Conservation (phyloP, 1,140 invertebrate genomes). For the Calliphora vicina region DNA sequence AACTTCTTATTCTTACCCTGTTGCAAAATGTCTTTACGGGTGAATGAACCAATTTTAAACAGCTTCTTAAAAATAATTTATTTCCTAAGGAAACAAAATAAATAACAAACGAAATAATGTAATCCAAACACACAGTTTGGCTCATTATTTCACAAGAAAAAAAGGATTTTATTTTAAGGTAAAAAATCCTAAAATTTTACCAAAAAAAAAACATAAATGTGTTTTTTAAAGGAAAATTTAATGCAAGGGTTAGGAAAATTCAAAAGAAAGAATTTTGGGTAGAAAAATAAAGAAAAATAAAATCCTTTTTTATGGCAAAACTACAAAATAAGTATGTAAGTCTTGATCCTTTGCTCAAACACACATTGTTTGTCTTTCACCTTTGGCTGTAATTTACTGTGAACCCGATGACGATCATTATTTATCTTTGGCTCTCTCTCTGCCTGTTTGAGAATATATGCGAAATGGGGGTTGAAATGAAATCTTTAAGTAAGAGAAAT, state of each 20-base stretch:
- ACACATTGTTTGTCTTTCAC: slow-evolving; percentile 7
- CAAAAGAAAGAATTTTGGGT: slow-evolving; percentile 5
- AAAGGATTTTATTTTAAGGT: slow-evolving; percentile 48
- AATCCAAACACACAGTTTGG: not conserved
- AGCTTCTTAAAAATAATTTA: slow-evolving; percentile 1
- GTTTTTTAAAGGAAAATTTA: not conserved
- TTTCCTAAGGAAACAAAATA: not conserved
- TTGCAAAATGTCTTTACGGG: slow-evolving; percentile 18
- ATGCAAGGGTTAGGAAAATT: not conserved
- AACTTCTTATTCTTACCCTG: no score
- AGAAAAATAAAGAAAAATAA: not conserved
- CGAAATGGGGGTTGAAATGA: not conserved
- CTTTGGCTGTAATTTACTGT: slow-evolving; percentile 2
- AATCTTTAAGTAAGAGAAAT: slow-evolving; percentile 27
- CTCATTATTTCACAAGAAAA: slow-evolving; percentile 12
- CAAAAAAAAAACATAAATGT: no score
- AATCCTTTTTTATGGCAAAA: not conserved
- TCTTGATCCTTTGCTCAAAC: slow-evolving; percentile 42
- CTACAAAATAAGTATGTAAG: slow-evolving; percentile 41
- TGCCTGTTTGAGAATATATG: not conserved
- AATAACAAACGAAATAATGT: not conserved
- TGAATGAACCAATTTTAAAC: slow-evolving; percentile 18
- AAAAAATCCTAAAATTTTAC: not conserved
- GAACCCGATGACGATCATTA: slow-evolving; percentile 17
- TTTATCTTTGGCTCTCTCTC: not conserved